Evolutionary conservation across 2,797 vertebrate genomes (phyloP).

Genomic region (Apodemus agrarius): DNA sequence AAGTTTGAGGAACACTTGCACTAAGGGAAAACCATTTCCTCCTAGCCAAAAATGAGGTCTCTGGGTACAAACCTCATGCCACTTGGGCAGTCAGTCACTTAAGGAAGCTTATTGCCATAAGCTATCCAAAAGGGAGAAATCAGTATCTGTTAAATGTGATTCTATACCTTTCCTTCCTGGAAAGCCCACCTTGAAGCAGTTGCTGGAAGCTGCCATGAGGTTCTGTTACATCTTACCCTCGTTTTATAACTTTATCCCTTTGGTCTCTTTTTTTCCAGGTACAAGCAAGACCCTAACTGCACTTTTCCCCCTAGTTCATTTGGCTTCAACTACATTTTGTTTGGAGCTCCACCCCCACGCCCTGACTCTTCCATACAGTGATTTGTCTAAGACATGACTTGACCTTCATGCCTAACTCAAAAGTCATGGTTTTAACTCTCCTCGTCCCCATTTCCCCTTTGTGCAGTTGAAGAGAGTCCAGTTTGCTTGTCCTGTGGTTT

Average conservation of each 20-base stretch:
- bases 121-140: background rate
- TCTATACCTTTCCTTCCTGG: background rate
- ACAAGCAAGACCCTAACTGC: too few species aligned
- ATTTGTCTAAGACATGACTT: background rate
- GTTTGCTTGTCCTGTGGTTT: background rate
- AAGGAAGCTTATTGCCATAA: background rate
- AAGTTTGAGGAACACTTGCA: background rate
- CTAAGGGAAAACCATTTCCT: background rate
- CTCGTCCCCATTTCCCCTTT: background rate
- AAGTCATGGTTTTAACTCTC: background rate
- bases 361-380: background rate
- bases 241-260: background rate
- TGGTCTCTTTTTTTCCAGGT: too few species aligned
- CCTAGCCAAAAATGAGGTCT: background rate
- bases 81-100: background rate
- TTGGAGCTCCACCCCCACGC: background rate
- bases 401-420: background rate
- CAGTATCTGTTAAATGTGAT: background rate
- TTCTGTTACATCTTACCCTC: background rate
- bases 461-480: background rate
- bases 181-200: background rate
- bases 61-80: background rate
- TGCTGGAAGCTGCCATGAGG: too few species aligned
- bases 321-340: background rate
- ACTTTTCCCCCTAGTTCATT: background rate